These are phyloP conservation scores for Altica lythri DNA, from an alignment of 2,888 invertebrate genomes.

Conservation along the genomic window DNA sequence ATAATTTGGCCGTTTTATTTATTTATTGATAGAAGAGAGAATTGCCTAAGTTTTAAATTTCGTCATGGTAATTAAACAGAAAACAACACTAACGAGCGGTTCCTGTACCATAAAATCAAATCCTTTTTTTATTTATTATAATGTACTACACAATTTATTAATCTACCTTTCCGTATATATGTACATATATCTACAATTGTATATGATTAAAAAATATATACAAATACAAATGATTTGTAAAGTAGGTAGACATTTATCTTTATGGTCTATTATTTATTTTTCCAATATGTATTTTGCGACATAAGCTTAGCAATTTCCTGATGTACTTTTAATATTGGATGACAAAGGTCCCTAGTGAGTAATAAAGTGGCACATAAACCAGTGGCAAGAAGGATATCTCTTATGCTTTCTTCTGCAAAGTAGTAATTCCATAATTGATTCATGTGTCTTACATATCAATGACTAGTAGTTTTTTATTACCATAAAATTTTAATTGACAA, in stretches of 20 bases:
- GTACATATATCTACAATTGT: no score
- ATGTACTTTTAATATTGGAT: constrained; percentile 24
- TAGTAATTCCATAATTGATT: constrained; percentile 13
- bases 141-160: no score
- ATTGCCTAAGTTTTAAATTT: constrained; percentile 22
- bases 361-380: constrained; percentile 21
- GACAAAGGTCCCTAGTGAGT: constrained; percentile 18
- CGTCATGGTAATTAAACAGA: constrained; percentile 25
- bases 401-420: background rate
- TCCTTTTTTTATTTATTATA: constrained; percentile 20
- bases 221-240: no score
- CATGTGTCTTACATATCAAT: constrained; percentile 6
- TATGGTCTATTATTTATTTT: no score
- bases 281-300: no score
- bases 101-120: constrained; percentile 23
- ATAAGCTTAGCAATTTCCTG: constrained; percentile 23
- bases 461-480: no score
- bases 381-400: background rate
- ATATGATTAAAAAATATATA: no score
- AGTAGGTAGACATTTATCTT: no score
- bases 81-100: constrained; percentile 23
- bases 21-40: constrained; percentile 21
- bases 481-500: no score
- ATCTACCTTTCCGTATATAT: constrained; percentile 6
- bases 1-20: constrained; percentile 19